Conservation (phyloP, 1,140 invertebrate genomes). For the Penaeus vannamei region DNA sequence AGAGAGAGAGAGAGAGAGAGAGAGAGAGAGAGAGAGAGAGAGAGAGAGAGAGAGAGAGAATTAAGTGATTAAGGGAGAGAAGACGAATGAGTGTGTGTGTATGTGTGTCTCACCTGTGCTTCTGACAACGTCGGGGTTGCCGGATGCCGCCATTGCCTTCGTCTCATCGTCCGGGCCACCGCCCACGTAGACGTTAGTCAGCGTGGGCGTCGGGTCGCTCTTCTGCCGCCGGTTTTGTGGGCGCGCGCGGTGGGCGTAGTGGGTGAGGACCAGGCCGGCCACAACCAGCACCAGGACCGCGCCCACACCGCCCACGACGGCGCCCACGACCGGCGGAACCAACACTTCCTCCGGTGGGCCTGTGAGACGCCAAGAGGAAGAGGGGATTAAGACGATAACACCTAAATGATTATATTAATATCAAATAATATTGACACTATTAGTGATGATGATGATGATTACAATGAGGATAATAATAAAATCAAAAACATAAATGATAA, state of each 20-base stretch:
- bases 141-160: not conserved
- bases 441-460: too few species aligned
- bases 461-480: too few species aligned
- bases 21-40: too few species aligned
- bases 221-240: slow-evolving; percentile 19
- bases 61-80: too few species aligned
- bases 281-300: slow-evolving; percentile 51
- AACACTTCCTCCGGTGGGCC: slow-evolving; percentile 44
- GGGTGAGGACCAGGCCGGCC: slow-evolving; percentile 39
- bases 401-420: not conserved
- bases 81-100: too few species aligned
- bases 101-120: slow-evolving; percentile 35
- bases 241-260: slow-evolving; percentile 47
- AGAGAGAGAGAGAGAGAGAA: too few species aligned
- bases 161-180: not conserved
- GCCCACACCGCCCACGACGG: slow-evolving; percentile 53
- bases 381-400: not conserved
- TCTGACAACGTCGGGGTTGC: slow-evolving; percentile 42
- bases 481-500: too few species aligned
- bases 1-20: too few species aligned
- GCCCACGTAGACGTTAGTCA: slow-evolving; percentile 46
- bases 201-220: slow-evolving; percentile 37
- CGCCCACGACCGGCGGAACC: slow-evolving; percentile 41
- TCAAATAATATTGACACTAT: not conserved
- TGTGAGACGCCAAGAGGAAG: not conserved